Evolutionary conservation across 2,797 vertebrate genomes (phyloP).

Genomic region (Oryzias sinensis): DNA sequence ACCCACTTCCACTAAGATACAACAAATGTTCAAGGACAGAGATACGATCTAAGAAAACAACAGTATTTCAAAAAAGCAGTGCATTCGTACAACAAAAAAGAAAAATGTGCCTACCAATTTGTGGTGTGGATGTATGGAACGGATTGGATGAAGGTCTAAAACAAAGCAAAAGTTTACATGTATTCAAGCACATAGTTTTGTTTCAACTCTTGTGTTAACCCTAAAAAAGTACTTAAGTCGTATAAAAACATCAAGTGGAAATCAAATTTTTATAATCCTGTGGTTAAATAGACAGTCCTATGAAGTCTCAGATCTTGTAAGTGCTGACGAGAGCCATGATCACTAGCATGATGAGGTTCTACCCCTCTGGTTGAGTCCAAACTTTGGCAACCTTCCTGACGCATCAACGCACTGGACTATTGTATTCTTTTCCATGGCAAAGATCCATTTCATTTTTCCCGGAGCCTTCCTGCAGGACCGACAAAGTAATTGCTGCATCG

Average conservation of each 20-base stretch:
- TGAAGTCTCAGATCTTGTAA: conserved; percentile 12
- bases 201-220: too few species aligned
- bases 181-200: too few species aligned
- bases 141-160: too few species aligned
- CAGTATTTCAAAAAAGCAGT: too few species aligned
- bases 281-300: conserved; percentile 6
- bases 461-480: conserved; percentile 47
- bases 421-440: conserved; percentile 35
- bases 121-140: too few species aligned
- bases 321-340: conserved; percentile 36
- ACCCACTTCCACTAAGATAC: too few species aligned
- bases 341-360: conserved; percentile 16
- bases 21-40: too few species aligned
- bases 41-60: too few species aligned
- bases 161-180: too few species aligned
- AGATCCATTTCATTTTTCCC: conserved; percentile 58
- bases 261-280: not conserved
- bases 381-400: conserved; percentile 39
- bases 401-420: conserved; percentile 26
- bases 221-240: not conserved
- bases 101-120: too few species aligned
- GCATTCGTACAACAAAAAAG: too few species aligned
- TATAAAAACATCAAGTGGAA: not conserved
- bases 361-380: conserved; percentile 37
- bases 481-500: conserved; percentile 61